Base-by-base conservation (phyloP, 2,888 invertebrate species). In the Heliothis peltigera region DNA sequence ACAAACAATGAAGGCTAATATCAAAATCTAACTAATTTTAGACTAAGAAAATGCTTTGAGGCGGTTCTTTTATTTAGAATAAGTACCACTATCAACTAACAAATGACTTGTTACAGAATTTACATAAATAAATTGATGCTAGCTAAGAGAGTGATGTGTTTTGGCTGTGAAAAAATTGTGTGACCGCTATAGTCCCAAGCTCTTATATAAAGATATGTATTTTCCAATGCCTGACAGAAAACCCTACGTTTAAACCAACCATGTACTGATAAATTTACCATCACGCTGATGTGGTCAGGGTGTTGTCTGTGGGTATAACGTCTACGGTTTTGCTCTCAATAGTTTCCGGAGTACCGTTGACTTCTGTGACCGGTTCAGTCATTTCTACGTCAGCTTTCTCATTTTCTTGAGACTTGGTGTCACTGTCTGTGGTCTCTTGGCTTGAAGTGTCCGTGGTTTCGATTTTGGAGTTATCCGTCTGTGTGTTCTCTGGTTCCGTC, bases 401-500 rank as follows among this genome's bases (percentile, higher is more conserved):
- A 79, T 78, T 22, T n/a, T 65, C 75, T 32, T 84, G 84, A 17
- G 85, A 83, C 55, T 85, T 83, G 43, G 71, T 74, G 6, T 86
- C 83, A 60, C 81, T 84, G 68, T 83, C 87, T 0, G 79, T 80
- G 51, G 89, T 89, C 65, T 85, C 91, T 49, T 91, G 91, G 80
- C 92, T 92, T 22, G 91, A 89, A 0, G 91, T 88, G 85, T 92
- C 92, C 12, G 87, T 89, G 10, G 83, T 89, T 67, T 91, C 92
- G 0, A 87, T 83, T 70, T 90, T 89, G 17, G 83, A 70, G 48
- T 83, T 85, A 42, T 84, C 83, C 8, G 48, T 55, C 28, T 83
- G 80, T 42, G 81, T 73, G 49, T 80, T 79, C 6, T 81, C 75
- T 25, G 85, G 81, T 12, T 82, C 71, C 22, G 76, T 73, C 57